phyloP scores from a whole-genome alignment of 2,888 invertebrate species.

The Acanthosepion esculentum region DNA sequence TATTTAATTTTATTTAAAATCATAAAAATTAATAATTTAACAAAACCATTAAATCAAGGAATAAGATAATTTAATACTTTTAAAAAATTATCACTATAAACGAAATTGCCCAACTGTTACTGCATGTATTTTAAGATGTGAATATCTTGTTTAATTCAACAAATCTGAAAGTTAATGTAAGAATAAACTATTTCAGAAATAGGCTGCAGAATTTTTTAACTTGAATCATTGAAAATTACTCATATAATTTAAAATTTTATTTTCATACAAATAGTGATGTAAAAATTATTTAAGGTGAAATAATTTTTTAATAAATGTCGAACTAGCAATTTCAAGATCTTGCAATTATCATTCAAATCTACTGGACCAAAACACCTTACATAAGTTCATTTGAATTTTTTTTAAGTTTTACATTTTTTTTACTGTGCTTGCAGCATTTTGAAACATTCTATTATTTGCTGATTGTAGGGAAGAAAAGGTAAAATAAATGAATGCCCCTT shows the following conservation, averaged over 20 bases:
- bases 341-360: background rate
- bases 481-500: background rate
- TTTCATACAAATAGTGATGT: background rate
- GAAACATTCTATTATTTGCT: background rate
- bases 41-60: background rate
- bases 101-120: background rate
- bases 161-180: background rate
- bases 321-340: background rate
- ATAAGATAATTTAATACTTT: background rate
- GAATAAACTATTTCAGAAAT: background rate
- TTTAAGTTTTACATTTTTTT: background rate
- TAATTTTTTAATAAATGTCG: background rate
- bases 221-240: background rate
- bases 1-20: background rate
- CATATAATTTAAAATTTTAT: conserved; percentile 1
- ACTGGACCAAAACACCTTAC: background rate
- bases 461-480: background rate
- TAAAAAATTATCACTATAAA: background rate
- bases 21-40: background rate
- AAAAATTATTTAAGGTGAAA: background rate
- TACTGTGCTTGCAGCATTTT: background rate
- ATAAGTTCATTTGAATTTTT: background rate
- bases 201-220: background rate
- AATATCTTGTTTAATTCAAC: background rate
- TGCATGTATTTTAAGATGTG: background rate